Conservation (phyloP, 92 coral and sea anemone genomes). For the Umimayanthus kanabou region DNA sequence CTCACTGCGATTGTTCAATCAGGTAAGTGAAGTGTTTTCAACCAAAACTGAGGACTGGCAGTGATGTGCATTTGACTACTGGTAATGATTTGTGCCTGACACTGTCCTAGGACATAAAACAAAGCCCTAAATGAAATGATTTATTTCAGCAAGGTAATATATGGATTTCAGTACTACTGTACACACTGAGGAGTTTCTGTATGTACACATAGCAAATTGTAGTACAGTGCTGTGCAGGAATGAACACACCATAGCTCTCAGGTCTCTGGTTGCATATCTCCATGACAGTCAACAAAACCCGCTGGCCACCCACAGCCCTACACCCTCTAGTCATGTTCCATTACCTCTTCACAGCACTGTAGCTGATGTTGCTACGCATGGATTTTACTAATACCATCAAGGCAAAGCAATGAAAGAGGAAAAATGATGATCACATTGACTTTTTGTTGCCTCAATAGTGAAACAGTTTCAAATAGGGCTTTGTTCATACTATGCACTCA, state of each 20-base stretch:
- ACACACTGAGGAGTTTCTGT: background rate
- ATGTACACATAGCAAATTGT: background rate
- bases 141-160: background rate
- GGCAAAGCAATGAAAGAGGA: background rate
- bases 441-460: background rate
- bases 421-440: background rate
- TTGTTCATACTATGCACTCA: background rate
- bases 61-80: background rate
- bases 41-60: conserved; percentile 39
- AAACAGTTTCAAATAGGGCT: conserved; percentile 28
- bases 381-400: no score
- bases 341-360: background rate
- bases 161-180: background rate
- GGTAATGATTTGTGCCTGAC: background rate
- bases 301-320: background rate
- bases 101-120: conserved; percentile 5
- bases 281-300: background rate
- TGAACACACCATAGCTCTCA: no score
- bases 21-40: conserved; percentile 19
- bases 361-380: no score
- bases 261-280: background rate
- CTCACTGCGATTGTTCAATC: conserved; percentile 33
- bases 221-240: background rate
- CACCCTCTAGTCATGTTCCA: no score
- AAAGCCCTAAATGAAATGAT: conserved; percentile 24